Evolutionary conservation across 2,888 invertebrate species (phyloP).

Genomic region (Epinotia demarniana): DNA sequence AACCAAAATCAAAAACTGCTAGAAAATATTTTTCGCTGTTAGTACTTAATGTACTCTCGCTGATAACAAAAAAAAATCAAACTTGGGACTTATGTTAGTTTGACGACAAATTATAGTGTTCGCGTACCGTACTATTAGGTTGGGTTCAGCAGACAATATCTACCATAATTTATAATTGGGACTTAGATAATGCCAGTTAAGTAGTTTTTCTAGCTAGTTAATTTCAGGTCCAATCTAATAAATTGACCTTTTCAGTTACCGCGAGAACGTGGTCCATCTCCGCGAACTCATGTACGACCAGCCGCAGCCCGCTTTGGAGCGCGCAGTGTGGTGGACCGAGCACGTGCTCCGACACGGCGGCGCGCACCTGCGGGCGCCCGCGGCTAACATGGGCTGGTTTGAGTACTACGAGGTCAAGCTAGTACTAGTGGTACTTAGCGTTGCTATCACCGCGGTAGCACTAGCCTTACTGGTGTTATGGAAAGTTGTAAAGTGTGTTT

Average conservation of each 20-base stretch:
- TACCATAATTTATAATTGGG: too few species aligned
- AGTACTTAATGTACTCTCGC: too few species aligned
- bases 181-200: too few species aligned
- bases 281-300: conserved; percentile 50
- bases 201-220: too few species aligned
- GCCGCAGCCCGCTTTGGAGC: conserved; percentile 47
- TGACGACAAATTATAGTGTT: too few species aligned
- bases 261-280: conserved; percentile 51
- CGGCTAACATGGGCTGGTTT: conserved; percentile 50
- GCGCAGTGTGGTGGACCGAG: conserved; percentile 44
- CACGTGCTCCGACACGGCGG: conserved; percentile 42
- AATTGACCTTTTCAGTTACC: conserved; percentile 50
- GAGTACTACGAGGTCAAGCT: conserved; percentile 54
- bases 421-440: conserved; percentile 33
- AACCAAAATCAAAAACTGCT: too few species aligned
- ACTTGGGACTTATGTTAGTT: too few species aligned
- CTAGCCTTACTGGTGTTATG: not conserved
- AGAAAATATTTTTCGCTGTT: too few species aligned
- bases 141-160: too few species aligned
- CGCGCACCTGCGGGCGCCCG: conserved; percentile 51
- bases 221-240: not conserved
- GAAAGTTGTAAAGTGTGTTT: not conserved
- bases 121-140: too few species aligned
- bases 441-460: not conserved
- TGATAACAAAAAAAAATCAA: too few species aligned